Evolutionary conservation across 2,888 invertebrate species (phyloP), one percentile per base, ranked within the genome.

Genomic region (Drosophila tanythrix): DNA sequence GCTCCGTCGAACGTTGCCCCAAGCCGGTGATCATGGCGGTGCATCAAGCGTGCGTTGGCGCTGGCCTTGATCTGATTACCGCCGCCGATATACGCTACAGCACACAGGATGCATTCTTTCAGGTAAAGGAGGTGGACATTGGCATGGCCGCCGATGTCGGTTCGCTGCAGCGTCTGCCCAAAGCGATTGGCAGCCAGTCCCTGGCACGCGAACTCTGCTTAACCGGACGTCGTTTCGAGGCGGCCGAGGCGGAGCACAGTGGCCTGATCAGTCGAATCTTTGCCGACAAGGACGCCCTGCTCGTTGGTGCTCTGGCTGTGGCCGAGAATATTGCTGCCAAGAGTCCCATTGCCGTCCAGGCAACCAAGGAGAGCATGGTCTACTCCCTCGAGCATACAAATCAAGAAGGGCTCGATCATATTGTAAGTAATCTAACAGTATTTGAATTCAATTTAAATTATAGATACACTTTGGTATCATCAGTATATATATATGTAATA

Each of bases 71-170:
- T 92, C 93, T 99, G 71, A 95, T 98, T 61, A 95, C 97, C 3
- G 97, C 98, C 0, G 96, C 97, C 60, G 99, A 99, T 93, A 97
- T 99, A 79, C 95, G 98, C 72, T 98, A 97, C 90, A 98, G 98
- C 91, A 96, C 98, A 0, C 94, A 95, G 87, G 98, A 99, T 93
- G 96, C 99, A 2, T 96, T 95, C 94, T 98, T 98, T 91, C 96
- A 96, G 93, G 96, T 99, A 1, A 99, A 99, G 93, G 98, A 99
- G 94, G 95, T 96, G 0, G 95, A 95, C 43, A 94, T 96, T 62
- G 99, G 99, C 0, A 94, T 99, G 93, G 98, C 99, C 5, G 98
- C 99, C 5, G 99, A 99, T 94, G 97, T 99, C 0, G 99, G 99
- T 0, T 96, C 97, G 0, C 93, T 99, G 46, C 99, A 99, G 92